These are phyloP conservation scores for Adelges cooleyi DNA, from an alignment of 1,140 invertebrate species.

Conservation along the genomic window DNA sequence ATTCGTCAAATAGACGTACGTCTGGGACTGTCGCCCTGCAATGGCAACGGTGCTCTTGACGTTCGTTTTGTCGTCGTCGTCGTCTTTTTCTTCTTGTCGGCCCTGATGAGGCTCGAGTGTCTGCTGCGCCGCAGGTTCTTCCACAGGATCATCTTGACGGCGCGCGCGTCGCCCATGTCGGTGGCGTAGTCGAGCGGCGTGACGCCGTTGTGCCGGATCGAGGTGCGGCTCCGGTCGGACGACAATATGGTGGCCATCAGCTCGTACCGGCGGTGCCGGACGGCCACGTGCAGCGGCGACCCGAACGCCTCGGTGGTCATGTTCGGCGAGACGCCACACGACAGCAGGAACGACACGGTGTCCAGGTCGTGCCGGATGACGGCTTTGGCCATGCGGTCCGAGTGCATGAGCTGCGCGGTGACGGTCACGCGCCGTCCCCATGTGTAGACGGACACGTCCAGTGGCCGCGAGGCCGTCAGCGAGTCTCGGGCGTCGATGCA, in stretches of 20 bases:
- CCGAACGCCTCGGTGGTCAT: neutral
- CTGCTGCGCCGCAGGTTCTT: too few species aligned
- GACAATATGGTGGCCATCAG: neutral
- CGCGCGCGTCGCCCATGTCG: neutral
- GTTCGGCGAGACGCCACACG: constrained; percentile 2
- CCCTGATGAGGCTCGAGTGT: neutral
- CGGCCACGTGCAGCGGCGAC: constrained; percentile 1
- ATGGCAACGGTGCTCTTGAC: too few species aligned
- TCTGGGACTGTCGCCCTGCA: neutral
- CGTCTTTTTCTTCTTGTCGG: too few species aligned
- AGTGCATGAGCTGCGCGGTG: neutral
- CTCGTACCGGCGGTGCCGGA: neutral
- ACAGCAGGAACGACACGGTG: neutral
- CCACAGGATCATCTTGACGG: neutral
- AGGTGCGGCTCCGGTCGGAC: neutral
- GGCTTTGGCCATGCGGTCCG: neutral
- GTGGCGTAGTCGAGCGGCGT: neutral
- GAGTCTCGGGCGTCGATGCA: neutral
- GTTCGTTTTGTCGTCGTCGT: neutral
- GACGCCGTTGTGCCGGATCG: neutral
- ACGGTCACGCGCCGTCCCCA: neutral
- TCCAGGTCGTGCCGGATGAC: neutral
- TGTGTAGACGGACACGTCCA: neutral
- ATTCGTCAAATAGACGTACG: neutral
- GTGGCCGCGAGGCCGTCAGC: neutral